A percentile compares a stretch with the other conserved stretches of the same genome.
These are phyloP conservation scores for Chlorocebus sabaeus DNA, from an alignment of 2,113 vertebrate species.

Conservation along the genomic window DNA sequence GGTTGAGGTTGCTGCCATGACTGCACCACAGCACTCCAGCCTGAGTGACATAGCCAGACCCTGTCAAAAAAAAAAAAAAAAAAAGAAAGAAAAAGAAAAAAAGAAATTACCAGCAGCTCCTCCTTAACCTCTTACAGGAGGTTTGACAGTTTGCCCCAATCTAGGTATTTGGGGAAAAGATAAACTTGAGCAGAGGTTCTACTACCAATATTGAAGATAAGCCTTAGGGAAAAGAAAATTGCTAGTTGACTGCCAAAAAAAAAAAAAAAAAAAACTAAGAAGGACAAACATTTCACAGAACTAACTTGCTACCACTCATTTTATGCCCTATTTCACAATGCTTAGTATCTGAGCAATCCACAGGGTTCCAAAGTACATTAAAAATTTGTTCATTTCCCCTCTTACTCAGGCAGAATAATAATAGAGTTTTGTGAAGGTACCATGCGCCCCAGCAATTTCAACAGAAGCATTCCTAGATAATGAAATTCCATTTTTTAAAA, in stretches of 20 bases:
- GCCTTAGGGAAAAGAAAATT: constrained; percentile 45
- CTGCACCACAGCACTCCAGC: no score
- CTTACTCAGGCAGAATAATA: constrained; percentile 44
- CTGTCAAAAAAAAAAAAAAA: no score
- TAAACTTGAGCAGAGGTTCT: not conserved
- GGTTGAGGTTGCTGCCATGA: no score
- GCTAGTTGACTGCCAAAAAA: not conserved
- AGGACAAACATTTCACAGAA: constrained; percentile 61
- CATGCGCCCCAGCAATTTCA: not conserved
- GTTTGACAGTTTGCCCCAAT: constrained; percentile 27
- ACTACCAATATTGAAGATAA: not conserved
- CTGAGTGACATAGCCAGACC: no score
- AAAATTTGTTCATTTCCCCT: constrained; percentile 63
- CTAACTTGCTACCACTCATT: constrained; percentile 49
- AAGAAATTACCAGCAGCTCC: not conserved
- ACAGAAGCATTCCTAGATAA: not conserved
- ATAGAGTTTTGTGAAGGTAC: not conserved
- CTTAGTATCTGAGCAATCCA: constrained; percentile 60
- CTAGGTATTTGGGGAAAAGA: not conserved
- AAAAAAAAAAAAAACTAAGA: constrained; percentile 29
- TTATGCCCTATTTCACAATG: constrained; percentile 75
- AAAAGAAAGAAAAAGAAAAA: not conserved
- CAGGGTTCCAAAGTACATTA: constrained; percentile 68
- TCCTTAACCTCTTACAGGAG: not conserved
- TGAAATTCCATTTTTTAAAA: not conserved